Percentiles rank a stretch among this genome's conserved stretches.
These are phyloP conservation scores for Brachyhypopomus occidentalis DNA, from an alignment of 2,113 vertebrate species.

Conservation along the genomic window DNA sequence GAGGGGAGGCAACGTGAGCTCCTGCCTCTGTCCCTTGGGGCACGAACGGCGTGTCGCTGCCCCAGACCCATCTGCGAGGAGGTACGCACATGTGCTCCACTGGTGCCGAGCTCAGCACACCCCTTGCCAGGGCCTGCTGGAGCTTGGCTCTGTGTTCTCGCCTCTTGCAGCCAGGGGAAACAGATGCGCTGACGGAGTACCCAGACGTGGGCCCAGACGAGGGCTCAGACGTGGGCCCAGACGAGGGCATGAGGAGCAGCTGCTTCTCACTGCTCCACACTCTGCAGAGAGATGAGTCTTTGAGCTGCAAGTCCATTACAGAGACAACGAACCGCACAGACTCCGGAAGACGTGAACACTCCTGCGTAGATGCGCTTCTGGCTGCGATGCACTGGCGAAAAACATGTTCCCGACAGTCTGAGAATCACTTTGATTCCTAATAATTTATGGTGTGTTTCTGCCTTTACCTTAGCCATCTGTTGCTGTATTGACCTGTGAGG, in stretches of 20 bases:
- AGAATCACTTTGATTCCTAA: background rate
- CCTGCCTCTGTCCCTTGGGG: conserved; percentile 13
- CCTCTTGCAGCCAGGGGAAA: conserved; percentile 23
- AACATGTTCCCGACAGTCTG: background rate
- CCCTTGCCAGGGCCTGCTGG: conserved; percentile 11
- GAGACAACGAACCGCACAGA: background rate
- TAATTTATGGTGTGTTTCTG: background rate
- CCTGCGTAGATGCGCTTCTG: background rate
- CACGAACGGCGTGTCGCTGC: conserved; percentile 8
- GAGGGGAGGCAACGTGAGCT: conserved; percentile 3
- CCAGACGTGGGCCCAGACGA: too few relatives aligned
- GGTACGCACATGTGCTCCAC: too few relatives aligned
- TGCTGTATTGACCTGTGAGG: conserved; percentile 15
- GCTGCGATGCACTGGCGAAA: background rate
- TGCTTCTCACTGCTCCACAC: conserved; percentile 8
- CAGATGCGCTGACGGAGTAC: conserved; percentile 40
- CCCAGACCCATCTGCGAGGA: conserved; percentile 20
- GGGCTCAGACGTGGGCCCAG: conserved; percentile 29
- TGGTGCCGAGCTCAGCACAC: background rate
- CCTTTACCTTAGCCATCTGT: background rate
- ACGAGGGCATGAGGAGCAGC: conserved; percentile 18
- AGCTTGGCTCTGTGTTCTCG: background rate
- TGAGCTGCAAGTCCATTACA: background rate
- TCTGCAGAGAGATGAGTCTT: too few relatives aligned
- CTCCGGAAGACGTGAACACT: background rate